phyloP scores from a whole-genome alignment of 2,888 invertebrate species.

The Pasiphila rectangulata region DNA sequence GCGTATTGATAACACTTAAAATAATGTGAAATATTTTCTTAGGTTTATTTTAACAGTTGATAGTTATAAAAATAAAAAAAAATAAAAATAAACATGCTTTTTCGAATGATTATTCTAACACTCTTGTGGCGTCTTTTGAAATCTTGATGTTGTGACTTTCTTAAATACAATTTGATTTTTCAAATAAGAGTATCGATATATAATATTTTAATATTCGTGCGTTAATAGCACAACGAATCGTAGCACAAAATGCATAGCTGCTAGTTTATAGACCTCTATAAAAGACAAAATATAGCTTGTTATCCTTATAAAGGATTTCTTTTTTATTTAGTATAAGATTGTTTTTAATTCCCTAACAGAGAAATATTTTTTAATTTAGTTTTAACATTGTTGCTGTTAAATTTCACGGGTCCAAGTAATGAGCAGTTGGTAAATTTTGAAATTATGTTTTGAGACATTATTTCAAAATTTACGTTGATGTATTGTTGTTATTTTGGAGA shows the following conservation, averaged over 20 bases:
- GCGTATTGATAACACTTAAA: conserved; percentile 1
- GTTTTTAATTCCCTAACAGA: conserved; percentile 62
- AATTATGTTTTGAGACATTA: conserved; percentile 26
- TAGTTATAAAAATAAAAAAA: conserved; percentile 6
- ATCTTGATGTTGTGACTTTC: conserved; percentile 24
- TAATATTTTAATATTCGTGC: conserved; percentile 46
- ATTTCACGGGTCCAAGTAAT: conserved; percentile 73
- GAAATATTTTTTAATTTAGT: conserved; percentile 68
- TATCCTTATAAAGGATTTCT: conserved; percentile 76
- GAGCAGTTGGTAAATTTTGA: conserved; percentile 49
- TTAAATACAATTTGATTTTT: conserved; percentile 46
- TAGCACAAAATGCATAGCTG: conserved; percentile 61
- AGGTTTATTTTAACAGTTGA: conserved; percentile 8
- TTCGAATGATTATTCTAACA: conserved; percentile 17
- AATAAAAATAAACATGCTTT: conserved; percentile 14
- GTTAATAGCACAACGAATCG: conserved; percentile 58
- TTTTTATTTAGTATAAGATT: conserved; percentile 69
- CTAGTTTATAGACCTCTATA: conserved; percentile 65
- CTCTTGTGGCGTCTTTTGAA: conserved; percentile 20
- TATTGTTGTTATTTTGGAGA: conserved; percentile 34
- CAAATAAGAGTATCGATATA: conserved; percentile 29
- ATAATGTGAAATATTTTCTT: conserved; percentile 18
- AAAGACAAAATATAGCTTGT: conserved; percentile 75
- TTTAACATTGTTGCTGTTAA: conserved; percentile 67
- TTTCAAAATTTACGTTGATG: conserved; percentile 40